Evolutionary conservation across 1,140 invertebrate genomes (phyloP), one percentile per base, ranked within the genome.

Genomic region (Bombus confusus): DNA sequence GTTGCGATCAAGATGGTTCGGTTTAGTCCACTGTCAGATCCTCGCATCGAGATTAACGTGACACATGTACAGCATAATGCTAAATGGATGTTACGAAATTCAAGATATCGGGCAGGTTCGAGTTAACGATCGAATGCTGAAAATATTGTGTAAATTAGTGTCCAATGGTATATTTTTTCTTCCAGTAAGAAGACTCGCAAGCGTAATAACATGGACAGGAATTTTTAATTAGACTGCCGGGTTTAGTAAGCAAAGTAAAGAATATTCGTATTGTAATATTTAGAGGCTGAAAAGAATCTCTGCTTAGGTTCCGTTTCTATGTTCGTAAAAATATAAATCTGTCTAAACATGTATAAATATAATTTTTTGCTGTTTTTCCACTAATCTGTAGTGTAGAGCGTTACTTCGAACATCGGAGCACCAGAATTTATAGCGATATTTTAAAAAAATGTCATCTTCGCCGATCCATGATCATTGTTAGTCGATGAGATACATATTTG

Each of bases 1-100:
- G 85, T 90, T 82, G 85, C 76, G 34, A 90, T 90, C 88, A 43
- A 75, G 73, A 62, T 47, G 72, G 57, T 59, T 78, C 59, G 73
- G 80, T 87, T 87, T 82, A 71, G 52, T 68, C 47, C 59, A 37
- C 77, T 28, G 52, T 59, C 22, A 87, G 88, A 90, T 90, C 79
- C 64, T 68, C 25, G 41, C 25, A 13, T 31, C 73, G 64, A 85
- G 89, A 90, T 90, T 90, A 87, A 71, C 28, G 34, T 41, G 69
- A 37, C n/a, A 76, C 43, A 69, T 86, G 86, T 68, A 37, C 18
- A 41, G 39, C 28, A 37, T n/a, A 9, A 22, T 39, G 37, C 37
- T 37, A 69, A 69, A 39, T 22, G 68, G 9, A 25, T 41, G 25
- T 72, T 72, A 10, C 10, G 25, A 34, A 37, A 39, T 39, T 18